Base-by-base conservation (phyloP, 2,797 vertebrate species). In the Danio kyathit region DNA sequence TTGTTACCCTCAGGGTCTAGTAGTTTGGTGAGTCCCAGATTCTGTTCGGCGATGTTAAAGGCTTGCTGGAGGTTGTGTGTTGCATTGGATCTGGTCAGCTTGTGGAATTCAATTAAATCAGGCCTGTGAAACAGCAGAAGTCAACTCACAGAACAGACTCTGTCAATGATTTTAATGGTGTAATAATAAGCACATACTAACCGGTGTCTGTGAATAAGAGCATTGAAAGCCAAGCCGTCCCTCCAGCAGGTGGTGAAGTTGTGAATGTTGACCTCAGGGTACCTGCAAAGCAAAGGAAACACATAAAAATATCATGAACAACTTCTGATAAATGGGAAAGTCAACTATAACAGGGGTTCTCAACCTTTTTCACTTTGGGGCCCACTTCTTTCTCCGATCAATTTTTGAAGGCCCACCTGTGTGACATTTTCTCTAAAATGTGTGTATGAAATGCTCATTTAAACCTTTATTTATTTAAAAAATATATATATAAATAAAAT, bases 191-290 rank as follows among this genome's bases (percentile, higher is more conserved):
- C n/a, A n/a, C 14, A 74, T 40, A 7, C 67, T 72, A 82, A 98
- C 97, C 97, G 95, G 95, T 99, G 97, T 88, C 93, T 92, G 92
- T 98, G 97, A 85, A 98, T 98, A 84, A 99, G 97, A 1, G 97
- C 97, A 0, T 97, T 99, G 88, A 99, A 99, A 81, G 97, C 97
- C 74, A 98, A 89, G 3, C 97, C 97, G 0, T 98, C 97, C 85
- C 95, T 93, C 97, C 97, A 99, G 89, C 97, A 98, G 87, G 95
- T 97, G 88, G 97, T 99, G 88, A 99, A 99, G 92, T 99, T 99
- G 90, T 98, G 96, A 89, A 99, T 97, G 91, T 96, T 98, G n/a
- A 98, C 96, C 83, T 96, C 96, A 0, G 97, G 90, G 87, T 98
- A 97, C 76, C 96, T 98, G 89, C 0, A 73, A 46, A 66, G 46